These are phyloP conservation scores for Chlorops oryzae DNA, from an alignment of 1,140 invertebrate species.

Conservation along the genomic window DNA sequence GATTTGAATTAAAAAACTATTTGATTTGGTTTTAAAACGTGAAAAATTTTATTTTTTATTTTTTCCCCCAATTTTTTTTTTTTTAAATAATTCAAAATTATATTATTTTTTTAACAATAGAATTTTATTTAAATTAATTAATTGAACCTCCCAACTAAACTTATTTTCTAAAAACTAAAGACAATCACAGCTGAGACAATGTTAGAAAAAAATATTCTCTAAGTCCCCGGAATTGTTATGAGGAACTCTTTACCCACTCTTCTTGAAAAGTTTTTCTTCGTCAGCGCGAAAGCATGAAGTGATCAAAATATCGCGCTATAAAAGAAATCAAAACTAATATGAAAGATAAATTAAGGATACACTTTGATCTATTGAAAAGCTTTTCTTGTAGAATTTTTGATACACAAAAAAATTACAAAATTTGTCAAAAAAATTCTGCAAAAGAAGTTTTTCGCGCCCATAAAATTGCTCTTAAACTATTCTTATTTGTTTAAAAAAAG, in stretches of 20 bases:
- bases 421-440: conserved; percentile 28
- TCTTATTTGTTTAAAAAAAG: conserved; percentile 3
- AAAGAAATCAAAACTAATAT: conserved; percentile 19
- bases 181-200: conserved; percentile 10
- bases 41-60: not conserved
- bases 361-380: conserved; percentile 23
- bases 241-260: too few species aligned
- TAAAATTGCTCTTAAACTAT: conserved; percentile 16
- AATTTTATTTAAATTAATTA: conserved; percentile 18
- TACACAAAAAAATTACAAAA: not conserved
- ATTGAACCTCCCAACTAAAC: not conserved
- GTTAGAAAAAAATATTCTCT: conserved; percentile 16
- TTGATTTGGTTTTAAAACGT: not conserved
- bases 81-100: conserved; percentile 13
- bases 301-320: conserved; percentile 1
- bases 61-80: not conserved
- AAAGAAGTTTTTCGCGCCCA: conserved; percentile 31
- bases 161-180: conserved; percentile 8
- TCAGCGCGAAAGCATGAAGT: too few species aligned
- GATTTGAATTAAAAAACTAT: conserved; percentile 24
- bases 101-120: conserved; percentile 39
- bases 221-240: too few species aligned
- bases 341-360: conserved; percentile 12
- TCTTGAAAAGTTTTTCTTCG: too few species aligned
- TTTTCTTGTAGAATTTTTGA: conserved; percentile 32